Evolutionary conservation across 2,888 invertebrate genomes (phyloP).

Genomic region (Nematopogon swammerdamellus): DNA sequence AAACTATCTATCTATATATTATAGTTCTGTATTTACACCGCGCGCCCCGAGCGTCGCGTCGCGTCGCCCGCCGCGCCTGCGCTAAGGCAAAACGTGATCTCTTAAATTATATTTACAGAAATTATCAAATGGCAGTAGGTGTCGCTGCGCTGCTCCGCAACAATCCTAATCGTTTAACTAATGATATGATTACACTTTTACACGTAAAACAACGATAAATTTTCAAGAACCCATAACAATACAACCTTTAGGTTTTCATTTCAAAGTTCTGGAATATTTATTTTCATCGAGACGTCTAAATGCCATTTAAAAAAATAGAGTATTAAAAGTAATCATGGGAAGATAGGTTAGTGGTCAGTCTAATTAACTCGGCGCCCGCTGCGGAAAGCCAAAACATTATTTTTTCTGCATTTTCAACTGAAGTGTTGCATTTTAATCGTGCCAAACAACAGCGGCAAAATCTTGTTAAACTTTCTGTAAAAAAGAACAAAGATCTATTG

Average conservation of each 20-base stretch:
- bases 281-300: too few species aligned
- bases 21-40: constrained; percentile 49
- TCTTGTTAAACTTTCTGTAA: too few species aligned
- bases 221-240: background rate
- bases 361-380: too few species aligned
- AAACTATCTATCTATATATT: constrained; percentile 44
- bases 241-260: background rate
- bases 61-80: constrained; percentile 21
- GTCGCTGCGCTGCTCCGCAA: constrained; percentile 21
- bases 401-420: too few species aligned
- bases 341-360: too few species aligned
- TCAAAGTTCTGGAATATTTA: too few species aligned
- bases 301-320: too few species aligned
- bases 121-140: constrained; percentile 37
- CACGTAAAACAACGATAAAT: background rate
- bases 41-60: constrained; percentile 21
- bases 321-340: too few species aligned
- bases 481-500: too few species aligned
- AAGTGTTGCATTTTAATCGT: too few species aligned
- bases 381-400: too few species aligned
- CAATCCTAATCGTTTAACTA: constrained; percentile 31
- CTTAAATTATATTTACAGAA: constrained; percentile 40
- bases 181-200: constrained; percentile 41
- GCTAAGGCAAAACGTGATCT: constrained; percentile 36
- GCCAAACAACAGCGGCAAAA: too few species aligned